Conservation (phyloP, 1,140 invertebrate genomes). For the Saccostrea echinata region DNA sequence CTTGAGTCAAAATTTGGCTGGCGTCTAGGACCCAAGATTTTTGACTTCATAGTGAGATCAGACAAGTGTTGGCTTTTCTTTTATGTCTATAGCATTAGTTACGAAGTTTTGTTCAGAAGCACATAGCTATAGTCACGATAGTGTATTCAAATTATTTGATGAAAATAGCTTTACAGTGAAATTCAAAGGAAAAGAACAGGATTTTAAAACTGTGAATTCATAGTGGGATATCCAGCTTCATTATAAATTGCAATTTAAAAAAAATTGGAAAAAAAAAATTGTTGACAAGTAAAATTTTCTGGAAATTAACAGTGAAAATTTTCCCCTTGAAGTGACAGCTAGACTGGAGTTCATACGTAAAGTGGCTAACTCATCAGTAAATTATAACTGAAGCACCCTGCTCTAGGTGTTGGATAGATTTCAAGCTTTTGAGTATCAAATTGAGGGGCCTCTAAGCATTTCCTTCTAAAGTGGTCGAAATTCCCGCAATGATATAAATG, state of each 20-base stretch:
- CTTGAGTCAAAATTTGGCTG: not conserved
- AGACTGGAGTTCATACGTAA: not conserved
- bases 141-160: not conserved
- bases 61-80: not conserved
- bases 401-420: constrained; percentile 1
- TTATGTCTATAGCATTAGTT: not conserved
- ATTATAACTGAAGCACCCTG: not conserved
- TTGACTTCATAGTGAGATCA: not conserved
- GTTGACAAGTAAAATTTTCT: not conserved
- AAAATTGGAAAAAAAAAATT: not conserved
- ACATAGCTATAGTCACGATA: not conserved
- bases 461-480: constrained; percentile 8
- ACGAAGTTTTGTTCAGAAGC: not conserved
- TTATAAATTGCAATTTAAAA: not conserved
- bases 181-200: not conserved
- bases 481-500: not conserved
- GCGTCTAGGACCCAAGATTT: not conserved
- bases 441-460: not conserved
- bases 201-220: not conserved
- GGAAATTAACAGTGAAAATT: not conserved
- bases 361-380: not conserved
- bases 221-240: not conserved
- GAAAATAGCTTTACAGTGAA: not conserved
- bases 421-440: constrained; percentile 6
- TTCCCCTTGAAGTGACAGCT: constrained; percentile 7